phyloP scores from a whole-genome alignment of 30 jellyfish, hydroid and myxozoan species.

The Aurelia sp. region DNA sequence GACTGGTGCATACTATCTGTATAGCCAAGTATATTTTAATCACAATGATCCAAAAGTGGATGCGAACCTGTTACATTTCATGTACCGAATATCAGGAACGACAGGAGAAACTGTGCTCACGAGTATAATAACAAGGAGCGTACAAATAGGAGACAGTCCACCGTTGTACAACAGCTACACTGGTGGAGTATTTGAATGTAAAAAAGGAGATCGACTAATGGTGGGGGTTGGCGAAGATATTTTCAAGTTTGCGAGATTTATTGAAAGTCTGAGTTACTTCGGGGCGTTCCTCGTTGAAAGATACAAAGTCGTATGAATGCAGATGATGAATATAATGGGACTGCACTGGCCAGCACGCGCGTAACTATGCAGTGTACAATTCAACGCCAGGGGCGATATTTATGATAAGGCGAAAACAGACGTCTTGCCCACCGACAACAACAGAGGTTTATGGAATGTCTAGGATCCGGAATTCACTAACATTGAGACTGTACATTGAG shows the following conservation, averaged over 20 bases:
- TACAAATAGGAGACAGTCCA: not conserved
- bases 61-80: conserved; percentile 55
- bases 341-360: no score
- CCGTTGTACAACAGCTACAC: conserved; percentile 50
- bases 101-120: conserved; percentile 47
- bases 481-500: no score
- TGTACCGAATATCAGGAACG: conserved; percentile 58
- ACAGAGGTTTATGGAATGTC: no score
- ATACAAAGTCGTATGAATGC: not conserved
- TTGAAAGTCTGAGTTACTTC: conserved; percentile 56
- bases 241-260: conserved; percentile 29
- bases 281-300: conserved; percentile 70
- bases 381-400: no score
- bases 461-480: no score
- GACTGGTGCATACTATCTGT: conserved; percentile 51
- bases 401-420: no score
- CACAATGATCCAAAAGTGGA: conserved; percentile 31
- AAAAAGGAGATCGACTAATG: conserved; percentile 63
- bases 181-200: conserved; percentile 44
- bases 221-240: conserved; percentile 70
- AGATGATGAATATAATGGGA: not conserved
- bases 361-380: no score
- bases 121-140: conserved; percentile 54
- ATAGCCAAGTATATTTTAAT: conserved; percentile 63
- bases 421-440: no score